Evolutionary conservation across 2,797 vertebrate genomes (phyloP).

Genomic region (Babyrousa celebensis): DNA sequence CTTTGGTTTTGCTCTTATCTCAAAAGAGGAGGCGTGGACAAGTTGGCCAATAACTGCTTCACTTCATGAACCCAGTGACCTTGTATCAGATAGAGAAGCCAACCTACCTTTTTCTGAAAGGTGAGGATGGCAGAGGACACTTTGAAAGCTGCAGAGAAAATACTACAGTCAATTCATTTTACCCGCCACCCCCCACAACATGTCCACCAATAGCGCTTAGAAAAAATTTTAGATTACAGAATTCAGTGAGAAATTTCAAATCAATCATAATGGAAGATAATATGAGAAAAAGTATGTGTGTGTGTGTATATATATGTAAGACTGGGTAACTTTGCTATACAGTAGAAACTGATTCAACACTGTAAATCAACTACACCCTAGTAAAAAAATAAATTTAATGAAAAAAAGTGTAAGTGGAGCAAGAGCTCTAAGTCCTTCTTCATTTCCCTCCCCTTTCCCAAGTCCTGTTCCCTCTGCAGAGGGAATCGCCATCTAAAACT

Average conservation of each 20-base stretch:
- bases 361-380: too few species aligned
- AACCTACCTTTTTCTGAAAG: background rate
- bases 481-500: accelerated
- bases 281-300: too few species aligned
- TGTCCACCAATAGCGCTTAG: background rate
- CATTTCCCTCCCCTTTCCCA: background rate
- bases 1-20: background rate
- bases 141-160: background rate
- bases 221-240: background rate
- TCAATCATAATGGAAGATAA: too few species aligned
- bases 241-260: background rate
- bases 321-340: too few species aligned
- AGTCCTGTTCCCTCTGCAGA: background rate
- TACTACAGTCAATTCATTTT: background rate
- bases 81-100: background rate
- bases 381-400: too few species aligned
- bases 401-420: background rate
- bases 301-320: too few species aligned
- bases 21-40: background rate
- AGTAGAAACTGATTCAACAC: too few species aligned
- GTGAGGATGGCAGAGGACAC: background rate
- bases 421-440: background rate
- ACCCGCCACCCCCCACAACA: background rate
- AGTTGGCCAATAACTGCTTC: background rate
- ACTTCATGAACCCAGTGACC: background rate